Evolutionary conservation across 2,797 vertebrate species (phyloP), one percentile per base, ranked within the genome.

Genomic region (Thunnus albacares): DNA sequence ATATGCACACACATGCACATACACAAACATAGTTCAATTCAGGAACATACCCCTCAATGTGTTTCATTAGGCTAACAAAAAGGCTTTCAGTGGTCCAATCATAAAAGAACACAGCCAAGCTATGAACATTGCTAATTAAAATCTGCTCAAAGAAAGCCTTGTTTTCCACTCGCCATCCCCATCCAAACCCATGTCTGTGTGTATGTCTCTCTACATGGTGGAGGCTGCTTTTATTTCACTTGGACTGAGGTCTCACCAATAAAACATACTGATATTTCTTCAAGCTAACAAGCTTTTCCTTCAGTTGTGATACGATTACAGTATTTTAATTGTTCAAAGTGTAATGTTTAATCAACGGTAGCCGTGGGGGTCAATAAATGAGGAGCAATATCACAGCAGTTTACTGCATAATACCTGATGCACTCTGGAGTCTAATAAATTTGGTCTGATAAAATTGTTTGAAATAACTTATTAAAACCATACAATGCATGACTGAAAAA

Each of bases 71-170:
- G 77, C 82, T 90, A 92, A 93, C 92, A 94, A 93, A 94, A 95
- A 92, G 84, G 80, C 92, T 93, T 94, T 93, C 91, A 92, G 89
- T 75, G 90, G 90, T 85, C 85, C 90, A 92, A 93, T 93, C 91
- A 93, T 93, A 93, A 95, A 93, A 92, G 84, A 86, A 86, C 49
- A 56, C 79, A 82, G 92, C 93, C 94, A 93, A 93, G 88, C 91
- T 93, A 92, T 89, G 90, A 94, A 92, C 89, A 87, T 93, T 92
- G 91, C 90, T 94, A 94, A 94, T 94, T 93, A 94, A 93, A 93
- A 92, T 86, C 53, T 71, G 86, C 85, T 94, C 90, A 94, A 95
- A 93, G 92, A 93, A 93, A 92, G 88, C 89, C 88, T 93, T 94
- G 92, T 94, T 93, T 93, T 93, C 88, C 88, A 90, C 80, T 90